Percentiles rank a stretch among this genome's conserved stretches.
These are phyloP conservation scores for Metallyticus violacea DNA, from an alignment of 2,888 invertebrate genomes.

Conservation along the genomic window DNA sequence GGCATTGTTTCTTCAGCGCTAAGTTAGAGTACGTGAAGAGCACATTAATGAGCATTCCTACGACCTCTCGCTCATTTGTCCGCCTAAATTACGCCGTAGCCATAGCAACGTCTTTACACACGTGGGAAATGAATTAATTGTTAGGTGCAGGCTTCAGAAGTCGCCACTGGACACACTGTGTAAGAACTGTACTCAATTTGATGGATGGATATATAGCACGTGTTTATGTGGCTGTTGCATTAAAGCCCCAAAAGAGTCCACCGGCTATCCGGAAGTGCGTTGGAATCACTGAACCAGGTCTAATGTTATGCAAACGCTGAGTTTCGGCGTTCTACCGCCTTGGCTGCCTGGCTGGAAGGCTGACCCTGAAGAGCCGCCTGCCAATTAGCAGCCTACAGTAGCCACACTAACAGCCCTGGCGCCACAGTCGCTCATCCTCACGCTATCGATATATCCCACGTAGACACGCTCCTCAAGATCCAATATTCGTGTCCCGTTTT, in stretches of 20 bases:
- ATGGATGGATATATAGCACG: background rate
- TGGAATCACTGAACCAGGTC: background rate
- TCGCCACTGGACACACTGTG: background rate
- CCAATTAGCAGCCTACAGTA: background rate
- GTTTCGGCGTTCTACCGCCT: background rate
- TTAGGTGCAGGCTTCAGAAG: background rate
- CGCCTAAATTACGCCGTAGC: too few species aligned
- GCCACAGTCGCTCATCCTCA: background rate
- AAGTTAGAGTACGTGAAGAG: too few species aligned
- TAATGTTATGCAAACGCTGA: background rate
- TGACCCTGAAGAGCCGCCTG: background rate
- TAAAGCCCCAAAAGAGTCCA: background rate
- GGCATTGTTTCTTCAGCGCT: too few species aligned
- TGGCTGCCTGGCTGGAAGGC: background rate
- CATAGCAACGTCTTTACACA: too few species aligned
- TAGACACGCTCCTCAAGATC: background rate
- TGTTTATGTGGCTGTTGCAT: background rate
- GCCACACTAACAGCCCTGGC: background rate
- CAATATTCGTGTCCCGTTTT: background rate
- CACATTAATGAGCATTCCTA: too few species aligned
- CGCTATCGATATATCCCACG: background rate
- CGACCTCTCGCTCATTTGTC: too few species aligned
- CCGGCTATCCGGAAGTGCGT: background rate
- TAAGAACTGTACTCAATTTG: background rate
- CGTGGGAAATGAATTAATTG: background rate